phyloP scores from a whole-genome alignment of 2,797 vertebrate species.

The Malurus splendens region DNA sequence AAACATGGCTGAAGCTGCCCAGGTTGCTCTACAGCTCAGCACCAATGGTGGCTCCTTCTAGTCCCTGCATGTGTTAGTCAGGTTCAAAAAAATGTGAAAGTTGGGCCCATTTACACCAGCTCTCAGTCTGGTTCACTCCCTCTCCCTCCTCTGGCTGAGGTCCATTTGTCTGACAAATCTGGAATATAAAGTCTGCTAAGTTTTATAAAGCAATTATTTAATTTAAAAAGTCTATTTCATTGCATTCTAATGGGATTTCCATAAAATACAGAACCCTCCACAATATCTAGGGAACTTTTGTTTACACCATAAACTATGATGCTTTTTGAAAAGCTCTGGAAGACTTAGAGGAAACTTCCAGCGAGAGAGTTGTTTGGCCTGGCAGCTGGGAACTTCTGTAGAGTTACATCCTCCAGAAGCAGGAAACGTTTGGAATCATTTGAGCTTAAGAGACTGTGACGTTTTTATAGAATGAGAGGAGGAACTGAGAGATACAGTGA shows the following conservation, averaged over 20 bases:
- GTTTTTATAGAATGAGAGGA: slow-evolving; percentile 43
- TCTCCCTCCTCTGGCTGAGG: neutral
- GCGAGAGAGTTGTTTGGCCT: neutral
- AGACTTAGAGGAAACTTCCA: neutral
- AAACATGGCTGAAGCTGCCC: neutral
- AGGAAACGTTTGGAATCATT: slow-evolving; percentile 12
- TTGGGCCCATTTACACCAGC: neutral
- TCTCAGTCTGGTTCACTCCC: neutral
- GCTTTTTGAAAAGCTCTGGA: neutral
- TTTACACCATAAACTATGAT: neutral
- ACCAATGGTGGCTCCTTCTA: neutral
- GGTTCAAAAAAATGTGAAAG: neutral
- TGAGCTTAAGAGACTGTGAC: slow-evolving; percentile 47
- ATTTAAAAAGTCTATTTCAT: slow-evolving; percentile 8
- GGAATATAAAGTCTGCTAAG: neutral
- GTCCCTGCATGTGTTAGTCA: neutral
- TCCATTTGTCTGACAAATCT: slow-evolving; percentile 19
- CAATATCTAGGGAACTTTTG: neutral
- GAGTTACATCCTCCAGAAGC: neutral
- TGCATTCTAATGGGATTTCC: slow-evolving; percentile 22
- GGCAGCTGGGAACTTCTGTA: neutral
- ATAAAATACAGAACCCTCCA: neutral
- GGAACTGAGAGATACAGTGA: neutral
- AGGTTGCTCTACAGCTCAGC: neutral
- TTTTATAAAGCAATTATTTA: slow-evolving; percentile 41